Percentiles rank a stretch among this genome's conserved stretches.
Conservation (phyloP, 2,797 vertebrate genomes). For the Phyllotis vaccarum region DNA sequence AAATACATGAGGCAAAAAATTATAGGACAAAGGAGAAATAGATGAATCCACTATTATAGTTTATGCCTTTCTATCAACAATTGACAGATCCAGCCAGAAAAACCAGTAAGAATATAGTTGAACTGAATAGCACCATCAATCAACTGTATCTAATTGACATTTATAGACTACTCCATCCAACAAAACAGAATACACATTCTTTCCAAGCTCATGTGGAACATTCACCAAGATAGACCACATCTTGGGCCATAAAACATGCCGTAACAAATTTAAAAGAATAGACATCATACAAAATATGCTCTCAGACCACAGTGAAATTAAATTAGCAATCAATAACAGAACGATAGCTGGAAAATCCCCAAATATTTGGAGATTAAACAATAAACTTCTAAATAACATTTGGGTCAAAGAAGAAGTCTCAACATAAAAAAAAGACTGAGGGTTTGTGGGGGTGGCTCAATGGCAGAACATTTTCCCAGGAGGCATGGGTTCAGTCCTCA, state of each 20-base stretch:
- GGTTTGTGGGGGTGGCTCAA: background rate
- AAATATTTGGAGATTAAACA: slow-evolving; percentile 62
- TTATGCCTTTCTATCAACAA: slow-evolving; percentile 52
- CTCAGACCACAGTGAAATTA: slow-evolving; percentile 55
- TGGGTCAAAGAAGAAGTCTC: slow-evolving; percentile 50
- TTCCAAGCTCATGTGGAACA: slow-evolving; percentile 60
- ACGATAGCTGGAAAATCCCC: slow-evolving; percentile 15
- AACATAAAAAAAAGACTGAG: background rate
- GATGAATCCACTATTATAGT: slow-evolving; percentile 39
- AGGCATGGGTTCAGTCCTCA: background rate
- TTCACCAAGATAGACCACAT: slow-evolving; percentile 60
- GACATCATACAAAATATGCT: slow-evolving; percentile 36
- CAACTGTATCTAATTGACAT: slow-evolving; percentile 70
- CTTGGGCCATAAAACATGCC: slow-evolving; percentile 49
- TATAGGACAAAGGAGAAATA: slow-evolving; percentile 25
- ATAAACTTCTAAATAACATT: slow-evolving; percentile 52
- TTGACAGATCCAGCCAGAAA: slow-evolving; percentile 64
- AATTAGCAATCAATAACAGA: slow-evolving; percentile 64
- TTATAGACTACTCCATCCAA: slow-evolving; percentile 67
- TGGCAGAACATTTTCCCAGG: background rate
- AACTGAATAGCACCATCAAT: slow-evolving; percentile 63
- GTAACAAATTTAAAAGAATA: slow-evolving; percentile 61
- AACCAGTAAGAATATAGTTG: slow-evolving; percentile 68
- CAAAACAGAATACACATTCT: slow-evolving; percentile 68
- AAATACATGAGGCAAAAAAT: slow-evolving; percentile 40